These are phyloP conservation scores for Bombus terrestris DNA, from an alignment of 1,140 invertebrate genomes.

Conservation along the genomic window DNA sequence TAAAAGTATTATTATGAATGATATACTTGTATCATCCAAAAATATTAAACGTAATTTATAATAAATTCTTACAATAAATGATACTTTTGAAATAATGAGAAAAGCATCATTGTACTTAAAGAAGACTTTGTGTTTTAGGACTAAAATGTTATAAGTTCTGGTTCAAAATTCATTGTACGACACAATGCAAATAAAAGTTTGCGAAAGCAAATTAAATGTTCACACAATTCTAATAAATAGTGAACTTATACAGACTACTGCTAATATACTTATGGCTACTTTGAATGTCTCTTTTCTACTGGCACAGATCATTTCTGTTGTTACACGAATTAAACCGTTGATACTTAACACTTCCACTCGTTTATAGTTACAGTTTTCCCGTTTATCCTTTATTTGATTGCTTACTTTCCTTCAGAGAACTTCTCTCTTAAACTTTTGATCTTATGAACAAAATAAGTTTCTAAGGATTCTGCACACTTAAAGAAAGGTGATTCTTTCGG, in stretches of 20 bases:
- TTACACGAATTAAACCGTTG: conserved; percentile 47
- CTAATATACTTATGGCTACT: conserved; percentile 65
- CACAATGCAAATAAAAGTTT: conserved; percentile 30
- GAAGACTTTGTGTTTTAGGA: background rate
- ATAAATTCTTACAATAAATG: conserved; percentile 3
- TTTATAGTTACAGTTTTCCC: conserved; percentile 59
- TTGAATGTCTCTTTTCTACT: conserved; percentile 64
- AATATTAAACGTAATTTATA: conserved; percentile 2
- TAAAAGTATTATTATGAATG: background rate
- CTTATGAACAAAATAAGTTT: conserved; percentile 97
- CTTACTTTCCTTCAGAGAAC: conserved; percentile 85
- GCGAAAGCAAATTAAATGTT: conserved; percentile 53
- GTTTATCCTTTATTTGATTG: conserved; percentile 51
- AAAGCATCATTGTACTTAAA: background rate
- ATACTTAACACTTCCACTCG: conserved; percentile 52
- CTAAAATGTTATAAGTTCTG: conserved; percentile 42
- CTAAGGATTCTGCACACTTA: conserved; percentile 96
- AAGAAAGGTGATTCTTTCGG: conserved; percentile 97
- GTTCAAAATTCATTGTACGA: conserved; percentile 61
- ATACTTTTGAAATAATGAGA: background rate
- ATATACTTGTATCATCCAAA: background rate
- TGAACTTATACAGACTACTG: conserved; percentile 61
- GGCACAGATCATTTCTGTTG: conserved; percentile 61
- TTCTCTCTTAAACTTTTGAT: conserved; percentile 93
- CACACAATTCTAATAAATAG: conserved; percentile 75